Conservation (phyloP, 2,888 invertebrate genomes). For the Synergus itoensis region DNA sequence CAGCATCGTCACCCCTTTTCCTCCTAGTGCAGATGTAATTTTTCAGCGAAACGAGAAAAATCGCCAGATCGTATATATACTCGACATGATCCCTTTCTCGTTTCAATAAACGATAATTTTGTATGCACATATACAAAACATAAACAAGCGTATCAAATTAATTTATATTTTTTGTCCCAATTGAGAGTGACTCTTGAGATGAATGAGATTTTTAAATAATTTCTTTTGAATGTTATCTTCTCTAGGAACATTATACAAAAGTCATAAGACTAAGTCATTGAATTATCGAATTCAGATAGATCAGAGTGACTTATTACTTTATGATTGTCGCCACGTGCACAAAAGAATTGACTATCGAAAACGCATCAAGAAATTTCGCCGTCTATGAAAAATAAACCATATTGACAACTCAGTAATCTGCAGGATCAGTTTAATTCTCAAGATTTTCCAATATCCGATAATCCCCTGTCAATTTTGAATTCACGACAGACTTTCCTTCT, state of each 20-base stretch:
- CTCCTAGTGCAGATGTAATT: not conserved
- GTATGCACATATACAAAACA: not conserved
- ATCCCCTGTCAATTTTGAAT: not conserved
- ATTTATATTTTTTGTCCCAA: too few relatives aligned
- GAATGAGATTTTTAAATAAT: too few relatives aligned
- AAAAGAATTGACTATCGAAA: constrained; percentile 8
- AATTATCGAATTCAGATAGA: constrained; percentile 4
- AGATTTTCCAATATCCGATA: constrained; percentile 36
- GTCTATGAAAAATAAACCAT: constrained; percentile 1
- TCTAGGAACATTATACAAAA: too few relatives aligned
- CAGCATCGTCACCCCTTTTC: not conserved
- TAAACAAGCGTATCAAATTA: too few relatives aligned
- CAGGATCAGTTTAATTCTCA: constrained; percentile 31
- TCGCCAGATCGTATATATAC: not conserved
- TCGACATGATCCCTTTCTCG: not conserved
- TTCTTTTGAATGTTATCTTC: too few relatives aligned
- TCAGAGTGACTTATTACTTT: constrained; percentile 29
- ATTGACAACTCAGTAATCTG: constrained; percentile 33
- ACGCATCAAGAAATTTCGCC: constrained; percentile 10
- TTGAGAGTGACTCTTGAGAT: too few relatives aligned
- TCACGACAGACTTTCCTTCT: not conserved
- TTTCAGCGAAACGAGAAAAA: not conserved
- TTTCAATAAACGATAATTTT: not conserved
- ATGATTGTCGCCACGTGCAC: constrained; percentile 26
- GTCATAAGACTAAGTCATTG: not conserved